Evolutionary conservation across 2,113 vertebrate genomes (phyloP), one percentile per base, ranked within the genome.

Genomic region (Alosa alosa): DNA sequence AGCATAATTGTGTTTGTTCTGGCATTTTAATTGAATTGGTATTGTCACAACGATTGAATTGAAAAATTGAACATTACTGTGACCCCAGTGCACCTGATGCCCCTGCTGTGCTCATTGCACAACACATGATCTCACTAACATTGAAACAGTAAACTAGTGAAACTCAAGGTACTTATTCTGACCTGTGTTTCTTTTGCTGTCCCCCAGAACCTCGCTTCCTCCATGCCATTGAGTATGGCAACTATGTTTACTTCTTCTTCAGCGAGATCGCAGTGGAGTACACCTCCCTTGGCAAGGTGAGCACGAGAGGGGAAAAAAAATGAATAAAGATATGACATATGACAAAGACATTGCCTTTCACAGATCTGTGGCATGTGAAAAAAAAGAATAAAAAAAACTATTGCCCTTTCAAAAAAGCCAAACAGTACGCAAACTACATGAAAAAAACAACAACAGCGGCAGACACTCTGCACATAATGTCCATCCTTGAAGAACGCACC

Each of bases 211-310:
- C 97, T 13, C 96, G 96, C 88, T 98, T 98, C 1, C 91, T 97
- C 22, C 96, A 96, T 0, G 96, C 95, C 9, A 93, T 99, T 39
- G 96, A 98, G 87, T 96, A 97, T 0, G 96, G 96, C 0, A 95
- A 96, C 87, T 96, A 96, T 0, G 93, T 98, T 31, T 99, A 98
- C 90, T 97, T 97, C 93, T 99, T 98, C 94, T 96, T 98, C 91
- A 95, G 97, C 20, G 97, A 98, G 91, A 96, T 98, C 0, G 95
- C 97, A 0, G 95, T 97, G 91, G 97, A 98, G 88, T 96, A 97
- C 86, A 96, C 96, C 0, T 86, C 95, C 0, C 90, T 96, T 50
- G 97, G 97, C 39, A 96, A 97, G 96, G 97, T 98, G 89, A 84
- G 92, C 6, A 7, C 20, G 84, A 11, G 17, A 47, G 50, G 18